Percentiles rank a stretch among this genome's conserved stretches.
These are phyloP conservation scores for Eulithis testata DNA, from an alignment of 2,888 invertebrate genomes.

Conservation along the genomic window DNA sequence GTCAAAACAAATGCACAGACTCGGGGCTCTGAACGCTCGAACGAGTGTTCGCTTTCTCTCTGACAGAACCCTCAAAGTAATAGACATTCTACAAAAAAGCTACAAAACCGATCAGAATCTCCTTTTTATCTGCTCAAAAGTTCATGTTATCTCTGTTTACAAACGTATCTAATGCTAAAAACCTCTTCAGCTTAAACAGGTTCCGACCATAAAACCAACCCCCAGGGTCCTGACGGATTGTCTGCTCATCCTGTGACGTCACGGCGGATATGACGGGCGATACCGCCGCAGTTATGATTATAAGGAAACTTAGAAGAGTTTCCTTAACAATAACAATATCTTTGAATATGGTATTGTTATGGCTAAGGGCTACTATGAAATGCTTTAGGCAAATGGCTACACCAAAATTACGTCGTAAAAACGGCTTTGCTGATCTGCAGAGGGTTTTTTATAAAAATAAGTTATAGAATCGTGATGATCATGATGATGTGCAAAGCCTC, in stretches of 20 bases:
- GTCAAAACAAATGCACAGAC: too few relatives aligned
- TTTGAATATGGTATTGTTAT: neutral
- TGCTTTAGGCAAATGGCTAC: neutral
- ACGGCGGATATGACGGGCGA: constrained; percentile 40
- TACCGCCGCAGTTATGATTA: constrained; percentile 35
- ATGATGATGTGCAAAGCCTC: too few relatives aligned
- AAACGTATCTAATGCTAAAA: constrained; percentile 32
- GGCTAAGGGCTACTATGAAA: neutral
- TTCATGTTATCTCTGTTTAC: constrained; percentile 19
- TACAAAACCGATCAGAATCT: too few relatives aligned
- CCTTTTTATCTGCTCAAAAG: neutral
- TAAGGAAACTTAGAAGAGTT: neutral
- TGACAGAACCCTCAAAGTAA: too few relatives aligned
- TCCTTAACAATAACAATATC: neutral
- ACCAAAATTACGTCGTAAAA: too few relatives aligned
- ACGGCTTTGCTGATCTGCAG: too few relatives aligned
- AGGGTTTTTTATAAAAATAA: too few relatives aligned
- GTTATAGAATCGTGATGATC: too few relatives aligned
- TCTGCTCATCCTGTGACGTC: constrained; percentile 33
- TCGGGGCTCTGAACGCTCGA: too few relatives aligned
- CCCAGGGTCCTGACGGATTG: constrained; percentile 45
- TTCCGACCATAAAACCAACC: constrained; percentile 31
- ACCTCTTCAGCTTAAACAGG: constrained; percentile 30
- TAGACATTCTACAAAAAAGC: too few relatives aligned
- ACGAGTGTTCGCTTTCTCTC: too few relatives aligned